Evolutionary conservation across 2,797 vertebrate species (phyloP).

Genomic region (Smutsia temminckii): DNA sequence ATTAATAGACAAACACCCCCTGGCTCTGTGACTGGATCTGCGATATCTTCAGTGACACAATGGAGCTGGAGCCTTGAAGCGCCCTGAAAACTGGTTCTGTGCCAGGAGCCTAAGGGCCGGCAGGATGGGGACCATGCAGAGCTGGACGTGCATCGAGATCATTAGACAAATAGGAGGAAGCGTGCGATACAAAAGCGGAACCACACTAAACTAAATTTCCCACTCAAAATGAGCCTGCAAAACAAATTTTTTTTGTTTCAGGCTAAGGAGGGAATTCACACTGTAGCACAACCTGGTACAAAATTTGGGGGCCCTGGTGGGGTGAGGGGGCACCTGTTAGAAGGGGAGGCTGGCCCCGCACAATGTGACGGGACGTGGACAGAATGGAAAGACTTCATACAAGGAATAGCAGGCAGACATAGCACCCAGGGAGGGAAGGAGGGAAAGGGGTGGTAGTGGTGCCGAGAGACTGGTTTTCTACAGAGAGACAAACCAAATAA

Average conservation of each 20-base stretch:
- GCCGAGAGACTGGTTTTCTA: no score
- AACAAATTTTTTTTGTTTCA: neutral
- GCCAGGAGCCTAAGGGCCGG: no score
- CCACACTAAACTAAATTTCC: neutral
- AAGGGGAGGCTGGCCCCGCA: no score
- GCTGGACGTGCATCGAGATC: neutral
- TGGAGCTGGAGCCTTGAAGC: neutral
- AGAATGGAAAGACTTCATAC: neutral
- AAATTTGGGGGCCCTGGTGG: neutral
- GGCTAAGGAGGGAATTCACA: neutral
- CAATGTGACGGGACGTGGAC: neutral
- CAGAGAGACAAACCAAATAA: neutral
- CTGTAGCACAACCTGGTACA: neutral
- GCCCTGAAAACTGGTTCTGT: neutral
- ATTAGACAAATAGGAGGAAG: neutral
- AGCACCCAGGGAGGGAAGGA: no score
- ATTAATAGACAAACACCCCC: rapidly evolving
- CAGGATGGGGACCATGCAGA: no score
- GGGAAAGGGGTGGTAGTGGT: rapidly evolving
- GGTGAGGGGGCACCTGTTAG: neutral
- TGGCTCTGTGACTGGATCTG: neutral
- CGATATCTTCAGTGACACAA: neutral
- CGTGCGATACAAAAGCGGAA: neutral
- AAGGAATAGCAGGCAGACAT: neutral
- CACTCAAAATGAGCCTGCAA: neutral